These are phyloP conservation scores for Homalodisca vitripennis DNA, from an alignment of 1,140 invertebrate genomes.

Conservation along the genomic window DNA sequence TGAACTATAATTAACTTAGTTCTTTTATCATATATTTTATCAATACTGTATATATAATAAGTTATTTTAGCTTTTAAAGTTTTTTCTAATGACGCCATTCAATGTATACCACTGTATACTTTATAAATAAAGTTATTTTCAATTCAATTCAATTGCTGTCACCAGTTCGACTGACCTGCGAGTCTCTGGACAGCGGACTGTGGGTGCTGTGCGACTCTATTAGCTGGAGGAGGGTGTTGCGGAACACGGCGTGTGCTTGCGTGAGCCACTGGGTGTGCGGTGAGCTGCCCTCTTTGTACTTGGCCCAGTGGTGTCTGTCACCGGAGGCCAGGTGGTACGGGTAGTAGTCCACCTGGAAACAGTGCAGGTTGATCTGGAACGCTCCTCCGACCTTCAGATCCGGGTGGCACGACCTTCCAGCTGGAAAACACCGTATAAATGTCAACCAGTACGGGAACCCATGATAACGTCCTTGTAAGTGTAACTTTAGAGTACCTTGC, in stretches of 20 bases:
- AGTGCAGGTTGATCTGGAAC: constrained; percentile 87
- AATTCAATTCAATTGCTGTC: too few relatives aligned
- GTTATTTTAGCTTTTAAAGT: too few relatives aligned
- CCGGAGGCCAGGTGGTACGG: constrained; percentile 91
- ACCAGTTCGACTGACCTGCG: too few relatives aligned
- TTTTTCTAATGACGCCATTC: too few relatives aligned
- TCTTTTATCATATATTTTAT: too few relatives aligned
- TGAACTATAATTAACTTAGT: too few relatives aligned
- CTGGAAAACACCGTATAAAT: constrained; percentile 50
- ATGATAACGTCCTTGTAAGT: too few relatives aligned
- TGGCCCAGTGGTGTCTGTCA: constrained; percentile 85
- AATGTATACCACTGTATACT: too few relatives aligned
- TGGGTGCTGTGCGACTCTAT: constrained; percentile 16
- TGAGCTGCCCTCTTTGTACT: constrained; percentile 68
- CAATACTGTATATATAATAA: too few relatives aligned
- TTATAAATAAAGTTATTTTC: too few relatives aligned
- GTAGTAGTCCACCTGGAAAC: constrained; percentile 93
- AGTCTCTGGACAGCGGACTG: constrained; percentile 4
- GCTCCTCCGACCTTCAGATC: constrained; percentile 87
- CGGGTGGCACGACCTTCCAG: constrained; percentile 78
- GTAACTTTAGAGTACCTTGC: background rate
- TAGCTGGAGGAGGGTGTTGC: constrained; percentile 44
- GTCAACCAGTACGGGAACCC: too few relatives aligned
- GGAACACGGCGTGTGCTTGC: constrained; percentile 67
- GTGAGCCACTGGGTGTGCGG: constrained; percentile 72